Evolutionary conservation across 2,113 vertebrate genomes (phyloP), one percentile per base, ranked within the genome.

Genomic region (Guaruba guarouba): DNA sequence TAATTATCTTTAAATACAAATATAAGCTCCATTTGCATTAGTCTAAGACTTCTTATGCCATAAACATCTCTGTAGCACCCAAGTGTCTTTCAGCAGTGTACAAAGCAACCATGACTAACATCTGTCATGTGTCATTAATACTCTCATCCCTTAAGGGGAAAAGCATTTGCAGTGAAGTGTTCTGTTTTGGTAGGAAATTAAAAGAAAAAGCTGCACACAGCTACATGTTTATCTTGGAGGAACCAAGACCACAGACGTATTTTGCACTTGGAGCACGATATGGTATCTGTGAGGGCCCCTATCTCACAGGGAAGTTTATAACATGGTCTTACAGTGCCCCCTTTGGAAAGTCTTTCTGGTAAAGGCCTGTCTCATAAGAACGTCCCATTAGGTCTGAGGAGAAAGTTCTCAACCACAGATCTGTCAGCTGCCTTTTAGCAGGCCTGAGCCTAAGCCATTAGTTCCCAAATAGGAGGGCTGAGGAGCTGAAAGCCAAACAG

Each of bases 121-220:
- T 96, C 85, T 94, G 84, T 92, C 96, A 85, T 62, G 48, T 90
- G 82, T 90, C 93, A 90, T 97, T 97, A 94, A 76, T 77, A 70
- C 63, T 94, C 61, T 91, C 1, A 6, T 92, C 71, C 88, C 93
- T 94, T 79, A 92, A 90, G 79, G 93, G 88, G 61, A 71, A 91
- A 91, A 96, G 24, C 54, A 81, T 88, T 90, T 83, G 84, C 77
- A 94, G 67, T 92, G 82, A 94, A 95, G 93, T 90, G 76, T 74
- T 96, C 95, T 94, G 79, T 93, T 96, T 93, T 93, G 75, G 82
- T 95, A 94, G 63, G 54, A 95, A 93, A 81, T 51, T 29, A 61
- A 78, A 81, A 71, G 43, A 23, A 78, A 88, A 91, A 78, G 18
- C 43, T 71, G n/a, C 52, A 76, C 59, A 39, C 37, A 77, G 82